These are phyloP conservation scores for Monoplex corrugatus DNA, from an alignment of 2,888 invertebrate species.

Conservation along the genomic window DNA sequence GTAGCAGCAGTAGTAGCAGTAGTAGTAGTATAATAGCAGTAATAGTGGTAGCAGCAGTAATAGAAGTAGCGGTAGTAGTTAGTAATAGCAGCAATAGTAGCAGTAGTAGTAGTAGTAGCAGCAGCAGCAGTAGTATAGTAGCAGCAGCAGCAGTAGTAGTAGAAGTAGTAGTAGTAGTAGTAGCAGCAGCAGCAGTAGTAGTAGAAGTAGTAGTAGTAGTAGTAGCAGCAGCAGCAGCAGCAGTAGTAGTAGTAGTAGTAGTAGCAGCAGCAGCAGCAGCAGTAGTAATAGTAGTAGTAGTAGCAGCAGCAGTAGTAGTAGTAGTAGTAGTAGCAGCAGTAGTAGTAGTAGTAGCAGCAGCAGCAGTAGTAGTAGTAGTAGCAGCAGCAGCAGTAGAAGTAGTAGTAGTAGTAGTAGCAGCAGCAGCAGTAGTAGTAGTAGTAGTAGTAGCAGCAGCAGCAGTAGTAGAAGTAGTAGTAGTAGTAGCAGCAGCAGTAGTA, in stretches of 20 bases:
- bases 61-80: too few relatives aligned
- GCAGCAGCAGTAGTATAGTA: background rate
- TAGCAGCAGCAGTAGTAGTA: background rate
- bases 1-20: background rate
- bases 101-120: too few relatives aligned
- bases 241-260: background rate
- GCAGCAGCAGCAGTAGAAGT: background rate
- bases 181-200: background rate
- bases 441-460: too few relatives aligned
- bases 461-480: too few relatives aligned
- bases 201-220: background rate
- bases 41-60: too few relatives aligned
- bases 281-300: background rate
- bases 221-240: background rate
- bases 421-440: too few relatives aligned
- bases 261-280: too few relatives aligned
- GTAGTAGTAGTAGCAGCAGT: background rate
- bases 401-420: background rate
- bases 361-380: background rate
- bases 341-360: slow-evolving; percentile 10
- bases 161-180: slow-evolving; percentile 2
- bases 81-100: too few relatives aligned
- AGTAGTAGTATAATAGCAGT: too few relatives aligned
- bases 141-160: background rate
- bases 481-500: too few relatives aligned